A percentile compares a stretch with the other conserved stretches of the same genome.
These are phyloP conservation scores for Macrotis lagotis DNA, from an alignment of 2,113 vertebrate genomes.

Conservation along the genomic window DNA sequence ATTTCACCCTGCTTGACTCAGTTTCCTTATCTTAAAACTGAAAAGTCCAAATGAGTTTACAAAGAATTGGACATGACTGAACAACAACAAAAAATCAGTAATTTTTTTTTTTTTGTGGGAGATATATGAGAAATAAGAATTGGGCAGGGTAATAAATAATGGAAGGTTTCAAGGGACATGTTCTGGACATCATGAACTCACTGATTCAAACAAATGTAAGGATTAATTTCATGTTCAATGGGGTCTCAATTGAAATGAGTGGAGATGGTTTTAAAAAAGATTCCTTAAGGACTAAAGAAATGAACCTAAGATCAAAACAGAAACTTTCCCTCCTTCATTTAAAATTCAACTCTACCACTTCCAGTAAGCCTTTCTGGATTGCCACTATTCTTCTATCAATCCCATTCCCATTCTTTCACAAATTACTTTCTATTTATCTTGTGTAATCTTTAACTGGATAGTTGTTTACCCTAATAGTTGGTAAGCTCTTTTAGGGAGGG, in stretches of 20 bases:
- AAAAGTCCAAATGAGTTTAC: not conserved
- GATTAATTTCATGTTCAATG: not conserved
- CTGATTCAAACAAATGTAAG: not conserved
- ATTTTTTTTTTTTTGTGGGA: not conserved
- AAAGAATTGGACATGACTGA: not conserved
- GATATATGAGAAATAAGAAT: not conserved
- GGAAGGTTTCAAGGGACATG: not conserved
- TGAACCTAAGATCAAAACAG: not conserved
- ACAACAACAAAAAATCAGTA: not conserved
- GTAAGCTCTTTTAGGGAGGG: not conserved
- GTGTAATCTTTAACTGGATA: not conserved
- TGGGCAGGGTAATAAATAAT: not conserved
- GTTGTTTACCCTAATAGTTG: not conserved
- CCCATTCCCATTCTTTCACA: not conserved
- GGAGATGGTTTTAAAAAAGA: not conserved
- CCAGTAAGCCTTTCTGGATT: not conserved
- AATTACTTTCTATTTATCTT: not conserved
- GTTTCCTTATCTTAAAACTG: not conserved
- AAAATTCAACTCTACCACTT: not conserved
- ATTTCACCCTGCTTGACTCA: not conserved
- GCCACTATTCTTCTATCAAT: not conserved
- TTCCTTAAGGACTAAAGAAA: not conserved
- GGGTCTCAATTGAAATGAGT: not conserved
- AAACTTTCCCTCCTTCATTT: not conserved
- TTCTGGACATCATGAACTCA: not conserved